Base-by-base conservation (phyloP, 2,113 vertebrate species). In the Saguinus imperator region DNA sequence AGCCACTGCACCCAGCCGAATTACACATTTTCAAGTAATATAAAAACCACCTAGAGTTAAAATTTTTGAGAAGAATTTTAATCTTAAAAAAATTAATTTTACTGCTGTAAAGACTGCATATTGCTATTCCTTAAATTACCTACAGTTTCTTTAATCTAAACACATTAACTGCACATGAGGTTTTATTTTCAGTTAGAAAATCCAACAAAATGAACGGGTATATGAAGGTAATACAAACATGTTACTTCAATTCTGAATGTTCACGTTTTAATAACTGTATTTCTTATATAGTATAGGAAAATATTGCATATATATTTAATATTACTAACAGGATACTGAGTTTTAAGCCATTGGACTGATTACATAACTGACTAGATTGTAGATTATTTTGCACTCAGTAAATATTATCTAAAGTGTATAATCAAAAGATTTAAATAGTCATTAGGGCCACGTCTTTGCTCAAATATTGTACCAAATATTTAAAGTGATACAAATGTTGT, bases 101-200 rank as follows among this genome's bases (percentile, higher is more conserved):
- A 85, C 35, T 90, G 45, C 64, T 68, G 8, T 77, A 52, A 93
- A 87, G 20, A 58, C 8, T 14, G 5, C 7, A 79, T 45, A 79
- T 92, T 91, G 18, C 3, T 86, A 48, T 58, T 73, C 94, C 80
- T 85, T 93, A 92, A 93, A 61, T 4, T 73, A 86, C 11, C 17
- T 5, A 43, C 57, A 18, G 5, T 91, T 91, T 79, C 25, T 92
- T 70, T 86, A 83, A 61, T 86, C 13, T 72, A 13, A 29, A 89
- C 35, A 75, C 20, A 83, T 40, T 91, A 64, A 43, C 37, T 96
- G 27, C 11, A 85, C 4, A 52, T 2, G 61, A n/a, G 55, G 64
- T 96, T 77, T 95, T 48, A 43, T 72, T 94, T 93, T 64, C 91
- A 86, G 55, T 85, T 40, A 89, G 87, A 84, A 80, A 37, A 89